Evolutionary conservation across 2,113 vertebrate genomes (phyloP).

Genomic region (Pelmatolapia mariae): DNA sequence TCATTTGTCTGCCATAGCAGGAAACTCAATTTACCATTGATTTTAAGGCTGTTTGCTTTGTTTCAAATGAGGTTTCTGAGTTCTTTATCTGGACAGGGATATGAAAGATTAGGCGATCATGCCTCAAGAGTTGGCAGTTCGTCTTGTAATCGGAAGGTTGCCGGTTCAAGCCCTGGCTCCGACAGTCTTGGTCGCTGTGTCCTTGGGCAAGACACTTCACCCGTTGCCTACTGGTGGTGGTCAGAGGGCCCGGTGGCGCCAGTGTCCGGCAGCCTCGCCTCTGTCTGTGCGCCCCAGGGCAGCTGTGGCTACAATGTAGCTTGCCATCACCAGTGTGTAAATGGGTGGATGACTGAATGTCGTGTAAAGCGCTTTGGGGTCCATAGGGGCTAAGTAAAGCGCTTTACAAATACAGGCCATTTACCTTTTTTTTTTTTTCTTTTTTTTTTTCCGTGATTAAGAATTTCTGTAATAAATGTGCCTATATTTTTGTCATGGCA

Average conservation of each 20-base stretch:
- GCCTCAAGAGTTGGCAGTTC: not conserved
- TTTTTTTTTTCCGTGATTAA: not conserved
- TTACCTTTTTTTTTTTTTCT: too few species aligned
- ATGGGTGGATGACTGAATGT: not conserved
- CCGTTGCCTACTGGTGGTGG: not conserved
- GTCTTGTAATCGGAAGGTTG: not conserved
- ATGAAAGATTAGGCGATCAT: accelerated
- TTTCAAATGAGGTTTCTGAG: not conserved
- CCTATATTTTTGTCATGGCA: not conserved
- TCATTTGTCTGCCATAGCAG: not conserved
- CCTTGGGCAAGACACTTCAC: not conserved
- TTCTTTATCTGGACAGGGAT: not conserved
- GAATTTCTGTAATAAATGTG: not conserved
- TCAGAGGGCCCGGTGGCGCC: not conserved
- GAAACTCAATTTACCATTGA: not conserved
- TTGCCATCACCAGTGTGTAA: not conserved
- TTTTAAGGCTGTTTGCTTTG: not conserved
- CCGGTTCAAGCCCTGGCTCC: accelerated
- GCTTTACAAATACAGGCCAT: not conserved
- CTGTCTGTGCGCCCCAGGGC: not conserved
- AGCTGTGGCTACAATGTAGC: not conserved
- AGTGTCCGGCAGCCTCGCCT: accelerated
- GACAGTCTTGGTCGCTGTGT: not conserved
- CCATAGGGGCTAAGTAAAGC: not conserved
- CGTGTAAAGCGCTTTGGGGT: accelerated